Conservation (phyloP, 2,113 vertebrate genomes). For the Trachemys scripta region DNA sequence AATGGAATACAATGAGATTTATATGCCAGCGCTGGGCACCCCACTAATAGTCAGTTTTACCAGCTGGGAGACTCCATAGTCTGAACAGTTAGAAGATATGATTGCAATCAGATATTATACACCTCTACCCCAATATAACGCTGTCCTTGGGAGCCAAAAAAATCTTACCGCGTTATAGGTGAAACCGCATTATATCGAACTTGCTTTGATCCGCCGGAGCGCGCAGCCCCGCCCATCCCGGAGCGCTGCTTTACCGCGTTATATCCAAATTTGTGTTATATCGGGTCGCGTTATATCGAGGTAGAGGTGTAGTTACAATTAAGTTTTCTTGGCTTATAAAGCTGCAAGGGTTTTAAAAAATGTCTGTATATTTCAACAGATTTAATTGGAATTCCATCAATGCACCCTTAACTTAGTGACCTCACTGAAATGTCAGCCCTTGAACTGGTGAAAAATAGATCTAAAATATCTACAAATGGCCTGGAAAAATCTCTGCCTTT, state of each 20-base stretch:
- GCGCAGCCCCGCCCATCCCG: too few species aligned
- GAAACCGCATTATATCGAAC: too few species aligned
- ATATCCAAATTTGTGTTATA: too few species aligned
- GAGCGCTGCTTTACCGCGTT: too few species aligned
- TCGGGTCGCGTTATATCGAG: too few species aligned
- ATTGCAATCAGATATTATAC: not conserved
- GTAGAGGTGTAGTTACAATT: not conserved
- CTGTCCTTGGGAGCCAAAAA: too few species aligned
- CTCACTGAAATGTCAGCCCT: not conserved
- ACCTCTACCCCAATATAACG: too few species aligned
- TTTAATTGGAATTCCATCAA: not conserved
- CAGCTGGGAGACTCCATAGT: not conserved
- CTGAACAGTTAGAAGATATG: not conserved
- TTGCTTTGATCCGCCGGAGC: too few species aligned
- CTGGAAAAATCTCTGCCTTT: accelerated
- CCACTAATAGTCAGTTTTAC: not conserved
- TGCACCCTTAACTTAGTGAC: not conserved
- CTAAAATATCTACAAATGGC: not conserved
- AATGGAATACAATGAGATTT: not conserved
- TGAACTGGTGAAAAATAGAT: not conserved
- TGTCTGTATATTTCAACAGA: not conserved
- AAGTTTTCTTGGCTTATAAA: not conserved
- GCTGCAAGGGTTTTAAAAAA: not conserved
- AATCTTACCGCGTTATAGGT: too few species aligned
- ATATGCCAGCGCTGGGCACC: not conserved